Evolutionary conservation across 1,140 invertebrate genomes (phyloP).

Genomic region (Cydia strobilella): DNA sequence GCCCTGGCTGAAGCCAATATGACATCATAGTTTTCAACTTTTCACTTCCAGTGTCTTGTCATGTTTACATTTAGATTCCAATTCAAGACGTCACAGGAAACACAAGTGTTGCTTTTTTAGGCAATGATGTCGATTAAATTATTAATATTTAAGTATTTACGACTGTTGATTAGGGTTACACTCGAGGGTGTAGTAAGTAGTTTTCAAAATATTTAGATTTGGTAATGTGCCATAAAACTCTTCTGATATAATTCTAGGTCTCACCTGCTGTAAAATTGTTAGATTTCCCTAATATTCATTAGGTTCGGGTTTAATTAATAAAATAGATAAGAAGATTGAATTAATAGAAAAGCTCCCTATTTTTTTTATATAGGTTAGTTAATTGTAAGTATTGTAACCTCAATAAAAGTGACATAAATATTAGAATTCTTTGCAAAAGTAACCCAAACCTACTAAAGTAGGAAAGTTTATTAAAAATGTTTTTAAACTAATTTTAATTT

Average conservation of each 20-base stretch:
- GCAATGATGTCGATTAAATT: background rate
- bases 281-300: no score
- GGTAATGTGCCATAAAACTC: background rate
- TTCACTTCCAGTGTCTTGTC: conserved; percentile 27
- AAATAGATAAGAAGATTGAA: no score
- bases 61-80: conserved; percentile 28
- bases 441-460: no score
- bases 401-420: no score
- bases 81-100: conserved; percentile 5
- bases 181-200: background rate
- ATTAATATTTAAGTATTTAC: background rate
- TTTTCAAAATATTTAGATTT: background rate
- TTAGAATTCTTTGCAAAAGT: no score
- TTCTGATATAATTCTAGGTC: background rate
- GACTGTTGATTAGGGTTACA: background rate
- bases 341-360: no score
- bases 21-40: conserved; percentile 15
- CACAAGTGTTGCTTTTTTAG: conserved; percentile 2
- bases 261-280: no score
- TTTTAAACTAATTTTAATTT: background rate
- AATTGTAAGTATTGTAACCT: no score
- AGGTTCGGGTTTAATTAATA: no score
- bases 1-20: conserved; percentile 4
- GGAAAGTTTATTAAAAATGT: background rate
- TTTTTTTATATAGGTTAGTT: no score